Base-by-base conservation (phyloP, 2,113 vertebrate species). In the Coregonus clupeaformis region DNA sequence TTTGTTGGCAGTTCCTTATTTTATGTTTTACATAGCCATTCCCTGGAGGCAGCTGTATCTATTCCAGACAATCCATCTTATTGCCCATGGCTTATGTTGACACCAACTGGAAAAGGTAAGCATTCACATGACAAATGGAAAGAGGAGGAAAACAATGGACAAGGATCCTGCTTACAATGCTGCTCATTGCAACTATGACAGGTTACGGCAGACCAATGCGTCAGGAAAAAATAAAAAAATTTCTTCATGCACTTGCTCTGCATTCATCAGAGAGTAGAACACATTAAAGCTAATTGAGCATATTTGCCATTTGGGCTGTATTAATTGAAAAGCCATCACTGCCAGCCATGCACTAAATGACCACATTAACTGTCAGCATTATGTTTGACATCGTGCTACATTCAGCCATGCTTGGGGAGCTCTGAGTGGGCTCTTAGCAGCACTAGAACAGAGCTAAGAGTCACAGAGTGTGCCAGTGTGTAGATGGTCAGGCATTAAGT, bases 321-420 rank as follows among this genome's bases (percentile, higher is more conserved):
- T 88, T 89, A 90, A 90, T 87, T 90, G 87, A 86, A 88, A 90
- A 89, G 86, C 81, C 87, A 88, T 90, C 89, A 87, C 77, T 86
- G 77, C 57, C 82, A 87, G 84, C 84, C 82, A 87, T 82, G 84
- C 84, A 85, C 85, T 85, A 87, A 89, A 88, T 85, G 87, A 89
- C 84, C 88, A 87, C 82, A 89, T 89, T 89, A 90, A 80, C 80
- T 84, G 85, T 88, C 80, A 87, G 85, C 88, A 82, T 88, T 89
- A 84, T 87, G 83, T 89, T 81, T 87, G 83, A 87, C 86, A 82
- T 84, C 86, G 85, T 78, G 18, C 82, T 66, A 70, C 81, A 89
- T 88, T 84, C 79, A 84, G 81, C 73, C 68, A 80, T 68, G 80
- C 84, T 90, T 22, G 59, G 86, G 85, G 80, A 89, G 83, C 79